Conservation (phyloP, 2,888 invertebrate genomes). For the Neocrepidodera transversa region DNA sequence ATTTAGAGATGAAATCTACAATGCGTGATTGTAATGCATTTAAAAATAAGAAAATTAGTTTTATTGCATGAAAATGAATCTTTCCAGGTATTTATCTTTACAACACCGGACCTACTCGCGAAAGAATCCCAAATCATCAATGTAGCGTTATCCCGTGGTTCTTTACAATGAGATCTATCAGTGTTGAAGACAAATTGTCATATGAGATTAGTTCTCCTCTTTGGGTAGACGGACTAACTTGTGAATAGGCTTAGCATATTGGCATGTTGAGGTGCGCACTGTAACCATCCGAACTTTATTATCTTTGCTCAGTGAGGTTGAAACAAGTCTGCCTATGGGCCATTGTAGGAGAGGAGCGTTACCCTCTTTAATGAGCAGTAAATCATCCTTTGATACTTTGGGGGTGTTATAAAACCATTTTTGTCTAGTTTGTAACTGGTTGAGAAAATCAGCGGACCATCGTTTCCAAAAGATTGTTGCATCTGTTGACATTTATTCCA, state of each 20-base stretch:
- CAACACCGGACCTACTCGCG: neutral
- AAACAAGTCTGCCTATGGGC: constrained; percentile 10
- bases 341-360: too few relatives aligned
- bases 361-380: constrained; percentile 20
- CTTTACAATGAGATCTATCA: neutral
- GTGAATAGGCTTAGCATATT: neutral
- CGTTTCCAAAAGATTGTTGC: constrained; percentile 13
- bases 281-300: constrained; percentile 8
- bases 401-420: neutral
- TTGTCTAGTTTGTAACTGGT: constrained; percentile 2
- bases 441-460: constrained; percentile 15
- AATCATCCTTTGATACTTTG: constrained; percentile 8
- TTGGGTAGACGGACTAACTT: neutral
- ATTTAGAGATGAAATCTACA: too few relatives aligned
- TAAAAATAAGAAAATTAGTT: too few relatives aligned
- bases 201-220: neutral
- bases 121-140: neutral
- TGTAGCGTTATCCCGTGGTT: neutral
- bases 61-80: too few relatives aligned
- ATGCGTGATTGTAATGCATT: too few relatives aligned
- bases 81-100: too few relatives aligned
- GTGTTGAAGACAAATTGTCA: neutral
- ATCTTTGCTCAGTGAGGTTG: constrained; percentile 9
- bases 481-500: constrained; percentile 5
- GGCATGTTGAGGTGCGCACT: neutral